Evolutionary conservation across 2,113 vertebrate species (phyloP).

Genomic region (Ptyas mucosa): DNA sequence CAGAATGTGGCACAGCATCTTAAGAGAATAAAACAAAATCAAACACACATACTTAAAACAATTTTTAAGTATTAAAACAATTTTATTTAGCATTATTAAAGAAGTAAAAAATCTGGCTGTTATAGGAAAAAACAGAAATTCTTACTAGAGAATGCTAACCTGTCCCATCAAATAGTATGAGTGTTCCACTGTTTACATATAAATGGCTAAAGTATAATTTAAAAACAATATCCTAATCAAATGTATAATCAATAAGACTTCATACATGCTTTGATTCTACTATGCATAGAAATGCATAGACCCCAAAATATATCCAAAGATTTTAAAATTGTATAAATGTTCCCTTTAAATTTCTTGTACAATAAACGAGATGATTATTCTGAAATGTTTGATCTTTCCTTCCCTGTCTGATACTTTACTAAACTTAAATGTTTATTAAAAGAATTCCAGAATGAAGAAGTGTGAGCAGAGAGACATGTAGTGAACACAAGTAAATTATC

Average conservation of each 20-base stretch:
- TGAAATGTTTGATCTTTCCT: neutral
- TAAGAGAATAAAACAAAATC: constrained; percentile 36
- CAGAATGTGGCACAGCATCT: constrained; percentile 59
- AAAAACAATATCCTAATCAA: neutral
- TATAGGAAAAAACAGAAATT: neutral
- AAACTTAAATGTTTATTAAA: neutral
- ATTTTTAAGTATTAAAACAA: constrained; percentile 36
- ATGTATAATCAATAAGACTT: neutral
- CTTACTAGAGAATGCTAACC: neutral
- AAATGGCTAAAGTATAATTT: neutral
- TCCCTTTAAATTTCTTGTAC: neutral
- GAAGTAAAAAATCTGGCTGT: neutral
- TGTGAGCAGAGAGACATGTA: neutral
- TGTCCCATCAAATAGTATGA: neutral
- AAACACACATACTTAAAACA: constrained; percentile 26
- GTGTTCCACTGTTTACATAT: neutral
- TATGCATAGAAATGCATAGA: neutral
- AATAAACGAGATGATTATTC: neutral
- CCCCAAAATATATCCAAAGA: neutral
- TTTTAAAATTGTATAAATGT: neutral
- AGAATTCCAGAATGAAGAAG: neutral
- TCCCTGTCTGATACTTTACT: neutral
- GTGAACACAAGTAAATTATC: neutral
- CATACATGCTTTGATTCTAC: neutral
- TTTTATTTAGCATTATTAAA: constrained; percentile 36